Conservation (phyloP, 2,113 vertebrate species). For the Helogale parvula region DNA sequence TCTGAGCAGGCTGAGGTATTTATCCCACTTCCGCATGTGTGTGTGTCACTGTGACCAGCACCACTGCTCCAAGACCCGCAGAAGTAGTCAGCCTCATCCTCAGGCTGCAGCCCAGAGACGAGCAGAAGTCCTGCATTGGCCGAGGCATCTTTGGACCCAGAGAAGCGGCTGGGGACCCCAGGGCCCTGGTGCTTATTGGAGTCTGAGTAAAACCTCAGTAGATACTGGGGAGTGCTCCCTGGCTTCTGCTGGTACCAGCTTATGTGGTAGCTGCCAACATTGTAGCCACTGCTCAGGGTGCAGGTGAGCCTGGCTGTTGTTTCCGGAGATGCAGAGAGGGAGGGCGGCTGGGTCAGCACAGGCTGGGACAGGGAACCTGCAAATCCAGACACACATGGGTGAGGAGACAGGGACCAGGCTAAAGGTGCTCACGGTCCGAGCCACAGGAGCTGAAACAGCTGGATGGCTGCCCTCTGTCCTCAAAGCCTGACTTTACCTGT, state of each 20-base stretch:
- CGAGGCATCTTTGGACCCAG: neutral
- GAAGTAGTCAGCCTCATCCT: neutral
- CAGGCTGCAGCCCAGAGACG: neutral
- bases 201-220: neutral
- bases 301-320: neutral
- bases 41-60: neutral
- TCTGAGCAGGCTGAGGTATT: neutral
- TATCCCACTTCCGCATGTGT: neutral
- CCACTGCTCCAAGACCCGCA: neutral
- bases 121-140: neutral
- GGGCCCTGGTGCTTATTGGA: neutral
- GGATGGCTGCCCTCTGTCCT: too few species aligned
- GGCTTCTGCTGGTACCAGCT: neutral
- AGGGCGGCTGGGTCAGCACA: neutral
- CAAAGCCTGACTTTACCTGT: neutral
- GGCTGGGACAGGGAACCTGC: neutral
- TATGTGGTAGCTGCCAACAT: accelerated
- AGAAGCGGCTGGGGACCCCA: neutral
- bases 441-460: too few species aligned
- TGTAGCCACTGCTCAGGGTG: neutral
- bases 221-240: neutral
- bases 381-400: neutral
- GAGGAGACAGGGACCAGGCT: too few species aligned
- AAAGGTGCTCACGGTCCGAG: too few species aligned
- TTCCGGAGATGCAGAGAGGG: accelerated